Evolutionary conservation across 2,888 invertebrate species (phyloP).

Genomic region (Pardosa pseudoannulata): DNA sequence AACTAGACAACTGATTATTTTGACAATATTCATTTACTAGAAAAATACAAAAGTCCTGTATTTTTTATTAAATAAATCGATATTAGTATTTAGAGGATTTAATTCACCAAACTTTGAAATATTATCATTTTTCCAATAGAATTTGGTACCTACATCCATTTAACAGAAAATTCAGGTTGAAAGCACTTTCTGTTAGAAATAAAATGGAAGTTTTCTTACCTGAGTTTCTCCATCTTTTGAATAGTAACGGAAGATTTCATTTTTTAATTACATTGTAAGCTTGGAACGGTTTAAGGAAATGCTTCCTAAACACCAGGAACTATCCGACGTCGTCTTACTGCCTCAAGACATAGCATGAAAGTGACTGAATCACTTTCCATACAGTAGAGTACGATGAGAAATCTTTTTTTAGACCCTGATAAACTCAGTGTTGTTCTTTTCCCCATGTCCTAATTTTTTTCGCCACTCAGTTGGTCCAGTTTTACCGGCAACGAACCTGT

Average conservation of each 20-base stretch:
- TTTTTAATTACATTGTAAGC: no score
- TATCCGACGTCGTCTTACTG: neutral
- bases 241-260: neutral
- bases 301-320: neutral
- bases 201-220: neutral
- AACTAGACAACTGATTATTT: no score
- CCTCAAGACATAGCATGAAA: neutral
- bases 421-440: neutral
- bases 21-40: no score
- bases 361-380: conserved; percentile 16
- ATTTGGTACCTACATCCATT: no score
- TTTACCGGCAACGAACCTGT: conserved; percentile 6
- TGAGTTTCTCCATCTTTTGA: neutral
- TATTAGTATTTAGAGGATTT: no score
- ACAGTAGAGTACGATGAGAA: neutral
- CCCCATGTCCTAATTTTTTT: conserved; percentile 6
- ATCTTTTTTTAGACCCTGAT: neutral
- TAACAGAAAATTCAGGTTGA: no score
- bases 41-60: no score
- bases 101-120: no score
- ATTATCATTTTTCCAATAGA: no score
- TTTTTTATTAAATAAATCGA: no score
- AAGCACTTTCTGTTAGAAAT: no score
- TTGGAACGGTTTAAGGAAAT: no score
- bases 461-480: neutral